Evolutionary conservation across 1,140 invertebrate species (phyloP).

Genomic region (Oncopodura yosiiana): DNA sequence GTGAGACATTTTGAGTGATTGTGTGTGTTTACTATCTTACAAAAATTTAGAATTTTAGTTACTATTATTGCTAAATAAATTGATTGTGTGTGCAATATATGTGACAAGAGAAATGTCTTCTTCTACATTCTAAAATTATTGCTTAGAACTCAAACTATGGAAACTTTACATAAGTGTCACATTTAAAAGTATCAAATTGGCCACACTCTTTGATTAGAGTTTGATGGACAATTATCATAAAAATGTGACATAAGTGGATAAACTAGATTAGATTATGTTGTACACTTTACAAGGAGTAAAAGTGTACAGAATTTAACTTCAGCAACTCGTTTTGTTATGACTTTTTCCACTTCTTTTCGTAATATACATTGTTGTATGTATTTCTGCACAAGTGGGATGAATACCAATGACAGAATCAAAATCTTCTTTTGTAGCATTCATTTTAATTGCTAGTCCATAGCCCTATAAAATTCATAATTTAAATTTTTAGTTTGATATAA

Average conservation of each 20-base stretch:
- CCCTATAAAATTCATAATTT: no score
- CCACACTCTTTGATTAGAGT: no score
- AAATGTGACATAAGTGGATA: not conserved
- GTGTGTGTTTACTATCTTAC: no score
- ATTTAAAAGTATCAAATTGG: no score
- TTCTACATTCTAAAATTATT: no score
- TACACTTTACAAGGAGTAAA: not conserved
- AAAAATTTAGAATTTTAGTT: no score
- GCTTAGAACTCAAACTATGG: no score
- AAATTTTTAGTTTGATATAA: not conserved
- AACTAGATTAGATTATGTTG: not conserved
- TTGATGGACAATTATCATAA: not conserved
- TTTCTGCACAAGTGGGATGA: constrained; percentile 91
- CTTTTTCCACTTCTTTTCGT: constrained; percentile 22
- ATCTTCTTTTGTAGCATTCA: constrained; percentile 61
- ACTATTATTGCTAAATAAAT: no score
- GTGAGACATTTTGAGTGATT: no score
- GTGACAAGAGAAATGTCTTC: no score
- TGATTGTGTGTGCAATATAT: no score
- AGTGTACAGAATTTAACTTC: constrained; percentile 21
- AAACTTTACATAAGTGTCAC: no score
- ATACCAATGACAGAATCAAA: constrained; percentile 88
- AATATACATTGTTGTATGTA: constrained; percentile 26
- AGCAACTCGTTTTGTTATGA: constrained; percentile 32
- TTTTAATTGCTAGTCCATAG: constrained; percentile 30